Evolutionary conservation across 2,113 vertebrate species (phyloP), one percentile per base, ranked within the genome.

Genomic region (Etia nguti): DNA sequence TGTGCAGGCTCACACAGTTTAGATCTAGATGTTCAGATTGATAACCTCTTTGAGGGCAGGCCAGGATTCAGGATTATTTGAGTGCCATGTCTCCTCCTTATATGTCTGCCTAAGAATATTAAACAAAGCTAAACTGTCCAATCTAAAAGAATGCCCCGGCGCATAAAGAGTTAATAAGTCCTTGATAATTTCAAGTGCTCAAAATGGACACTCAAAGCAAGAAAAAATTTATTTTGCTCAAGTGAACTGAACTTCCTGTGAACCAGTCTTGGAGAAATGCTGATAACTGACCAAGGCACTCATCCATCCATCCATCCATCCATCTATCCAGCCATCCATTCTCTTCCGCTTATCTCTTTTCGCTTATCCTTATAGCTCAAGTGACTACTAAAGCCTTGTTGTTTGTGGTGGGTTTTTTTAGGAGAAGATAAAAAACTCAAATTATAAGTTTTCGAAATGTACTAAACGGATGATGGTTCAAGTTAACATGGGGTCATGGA

Each of bases 291-390:
- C 56, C 56, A 59, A 59, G 2, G 57, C 15, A 31, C 26, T 59
- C 8, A 59, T 57, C 54, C 54, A 26, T 1, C 0, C 55, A 15
- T 1, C 4, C 55, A 26, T 1, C 3, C 52, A 2, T 1, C 10
- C 54, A 12, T 3, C 1, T n/a, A 7, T 12, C 4, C 55, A 29
- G 8, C 22, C 24, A 29, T 57, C 12, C 55, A 26, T 16, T 24
- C 11, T 56, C 11, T 56, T 22, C 54, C 0, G 1, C 54, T 24
- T 56, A 56, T 24, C 11, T 22, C 24, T 56, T 56, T 56, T 1
- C 0, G 6, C 11, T 56, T 56, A 56, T 13, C 22, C 11, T 26
- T 26, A 8, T 55, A 55, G 54, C 54, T 24, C 10, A 57, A 1
- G 56, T 29, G 24, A 57, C 26, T 59, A 16, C 26, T 59, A 16